phyloP scores from a whole-genome alignment of 2,888 invertebrate genomes.

The Acronicta aceris region DNA sequence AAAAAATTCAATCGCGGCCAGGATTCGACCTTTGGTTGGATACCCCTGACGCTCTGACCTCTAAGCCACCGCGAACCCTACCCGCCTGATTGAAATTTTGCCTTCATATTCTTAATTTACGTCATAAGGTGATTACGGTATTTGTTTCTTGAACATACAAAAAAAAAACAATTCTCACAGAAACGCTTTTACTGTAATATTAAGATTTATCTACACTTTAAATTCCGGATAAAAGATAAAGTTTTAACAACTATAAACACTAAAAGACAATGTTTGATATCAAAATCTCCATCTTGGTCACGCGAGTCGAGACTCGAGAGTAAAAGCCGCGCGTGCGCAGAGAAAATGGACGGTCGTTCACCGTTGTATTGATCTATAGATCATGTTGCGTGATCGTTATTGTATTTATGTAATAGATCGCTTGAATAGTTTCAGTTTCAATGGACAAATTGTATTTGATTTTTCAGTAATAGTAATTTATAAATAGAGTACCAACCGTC shows the following conservation, averaged over 20 bases:
- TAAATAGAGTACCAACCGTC: not conserved
- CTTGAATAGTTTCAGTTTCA: slow-evolving; percentile 15
- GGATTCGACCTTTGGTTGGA: no score
- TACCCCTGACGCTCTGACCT: no score
- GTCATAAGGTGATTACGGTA: no score
- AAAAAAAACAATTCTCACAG: not conserved
- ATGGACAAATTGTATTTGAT: not conserved
- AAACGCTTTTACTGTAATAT: slow-evolving; percentile 1
- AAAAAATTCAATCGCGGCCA: no score
- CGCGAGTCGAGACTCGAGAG: slow-evolving; percentile 53
- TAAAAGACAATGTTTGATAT: slow-evolving; percentile 32
- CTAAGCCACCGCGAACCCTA: no score
- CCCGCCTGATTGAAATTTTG: no score
- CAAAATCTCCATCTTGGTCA: slow-evolving; percentile 38
- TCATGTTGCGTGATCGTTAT: slow-evolving; percentile 49
- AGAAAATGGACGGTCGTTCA: slow-evolving; percentile 65
- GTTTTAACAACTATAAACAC: slow-evolving; percentile 20
- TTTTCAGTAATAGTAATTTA: not conserved
- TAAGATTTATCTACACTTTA: slow-evolving; percentile 17
- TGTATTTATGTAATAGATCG: slow-evolving; percentile 37
- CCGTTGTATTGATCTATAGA: slow-evolving; percentile 52
- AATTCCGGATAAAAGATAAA: slow-evolving; percentile 34
- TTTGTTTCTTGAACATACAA: no score
- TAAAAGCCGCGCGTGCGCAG: slow-evolving; percentile 60
- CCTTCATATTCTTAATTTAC: no score